Evolutionary conservation across 92 coral and sea anemone species (phyloP), one percentile per base, ranked within the genome.

Genomic region (Scolanthus callimorphus): DNA sequence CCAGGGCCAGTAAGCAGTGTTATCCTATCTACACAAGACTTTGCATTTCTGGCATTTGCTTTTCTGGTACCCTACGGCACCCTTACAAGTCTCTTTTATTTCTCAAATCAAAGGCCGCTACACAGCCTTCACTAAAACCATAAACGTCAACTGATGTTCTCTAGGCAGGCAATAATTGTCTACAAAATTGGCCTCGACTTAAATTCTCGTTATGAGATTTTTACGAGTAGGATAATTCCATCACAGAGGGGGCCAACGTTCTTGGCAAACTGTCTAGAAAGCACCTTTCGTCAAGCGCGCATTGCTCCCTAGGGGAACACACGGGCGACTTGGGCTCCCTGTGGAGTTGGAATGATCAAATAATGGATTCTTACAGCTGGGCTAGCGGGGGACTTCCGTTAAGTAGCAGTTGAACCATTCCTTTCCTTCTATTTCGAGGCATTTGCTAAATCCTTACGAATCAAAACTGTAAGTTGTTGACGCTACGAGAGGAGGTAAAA

Each of bases 211-310:
- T 34, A 34, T 34, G 41, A 34, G 41, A 10, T 46, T 46, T 4
- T 20, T 11, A 6, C 52, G 19, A 46, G 17, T 9, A 20, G 4
- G 12, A 6, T 34, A 34, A 34, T 34, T 15, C 43, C 43, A 46
- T 34, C 52, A 9, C 52, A 46, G 52, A 19, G 52, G 52, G 52
- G 17, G 17, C 4, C 23, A 9, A 46, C 52, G 52, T 46, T 46
- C 52, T 67, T 68, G 75, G 57, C 55, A 68, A 68, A 45, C 31
- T 54, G 53, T 39, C 65, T 68, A 68, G 64, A 68, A 68, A 68
- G 47, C 25, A 58, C 75, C 30, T 68, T 59, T 68, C 75, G 43
- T 68, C 75, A 56, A 55, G 54, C 52, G 29, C 53, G 46, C 57
- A 68, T 68, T 68, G 57, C 44, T 58, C 43, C 64, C 44, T 39